A percentile compares a stretch with the other conserved stretches of the same genome.
Evolutionary conservation across 2,113 vertebrate species (phyloP).

Genomic region (Lepisosteus osseus): DNA sequence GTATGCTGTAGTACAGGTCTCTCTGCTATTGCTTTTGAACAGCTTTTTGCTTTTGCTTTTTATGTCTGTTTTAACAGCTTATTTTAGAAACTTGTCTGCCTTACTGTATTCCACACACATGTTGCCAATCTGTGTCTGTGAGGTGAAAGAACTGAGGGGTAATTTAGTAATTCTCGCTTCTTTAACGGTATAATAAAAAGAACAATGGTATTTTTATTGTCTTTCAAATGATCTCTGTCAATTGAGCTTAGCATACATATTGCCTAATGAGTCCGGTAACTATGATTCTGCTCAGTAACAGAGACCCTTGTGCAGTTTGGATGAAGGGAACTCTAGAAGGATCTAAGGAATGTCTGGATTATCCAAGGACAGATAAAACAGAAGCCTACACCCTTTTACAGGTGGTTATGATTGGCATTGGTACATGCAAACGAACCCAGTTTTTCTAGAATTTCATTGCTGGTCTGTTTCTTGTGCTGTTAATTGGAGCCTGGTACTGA

Average conservation of each 20-base stretch:
- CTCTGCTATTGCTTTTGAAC: too few species aligned
- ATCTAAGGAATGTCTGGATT: not conserved
- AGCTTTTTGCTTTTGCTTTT: too few species aligned
- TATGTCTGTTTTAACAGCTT: too few species aligned
- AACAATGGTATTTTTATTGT: not conserved
- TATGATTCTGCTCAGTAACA: not conserved
- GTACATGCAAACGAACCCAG: too few species aligned
- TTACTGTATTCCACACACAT: too few species aligned
- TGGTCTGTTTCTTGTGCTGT: too few species aligned
- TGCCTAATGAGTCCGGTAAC: slow-evolving; percentile 14
- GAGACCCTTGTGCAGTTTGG: not conserved
- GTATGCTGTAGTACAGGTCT: too few species aligned
- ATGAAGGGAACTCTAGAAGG: not conserved
- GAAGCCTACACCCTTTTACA: not conserved
- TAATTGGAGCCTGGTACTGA: too few species aligned
- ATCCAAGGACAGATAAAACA: not conserved
- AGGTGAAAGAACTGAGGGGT: too few species aligned
- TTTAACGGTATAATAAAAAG: not conserved
- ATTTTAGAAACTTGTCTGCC: too few species aligned
- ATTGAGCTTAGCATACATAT: slow-evolving; percentile 10
- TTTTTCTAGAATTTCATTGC: too few species aligned
- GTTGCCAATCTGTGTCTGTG: too few species aligned
- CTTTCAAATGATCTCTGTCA: slow-evolving; percentile 5
- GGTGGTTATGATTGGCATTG: not conserved
- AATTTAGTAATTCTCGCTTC: not conserved